Conservation (phyloP, 1,140 invertebrate species). For the Drosophila arizonae region DNA sequence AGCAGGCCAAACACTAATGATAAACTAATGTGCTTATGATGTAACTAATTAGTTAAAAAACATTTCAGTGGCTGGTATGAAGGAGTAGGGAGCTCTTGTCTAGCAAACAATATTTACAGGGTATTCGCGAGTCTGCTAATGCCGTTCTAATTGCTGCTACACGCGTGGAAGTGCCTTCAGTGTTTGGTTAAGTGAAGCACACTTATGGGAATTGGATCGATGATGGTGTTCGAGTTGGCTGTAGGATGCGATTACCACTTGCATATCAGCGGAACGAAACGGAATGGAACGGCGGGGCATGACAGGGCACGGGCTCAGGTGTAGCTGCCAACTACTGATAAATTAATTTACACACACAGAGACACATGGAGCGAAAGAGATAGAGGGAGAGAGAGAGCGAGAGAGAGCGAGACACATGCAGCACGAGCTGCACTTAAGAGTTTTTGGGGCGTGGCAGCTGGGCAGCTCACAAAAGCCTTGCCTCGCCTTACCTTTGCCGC, state of each 20-base stretch:
- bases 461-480: slow-evolving; percentile 22
- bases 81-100: too few relatives aligned
- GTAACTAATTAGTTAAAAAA: too few relatives aligned
- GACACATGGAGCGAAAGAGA: slow-evolving; percentile 25
- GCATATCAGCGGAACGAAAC: not conserved
- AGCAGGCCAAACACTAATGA: too few relatives aligned
- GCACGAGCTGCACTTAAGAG: slow-evolving; percentile 41
- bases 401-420: slow-evolving; percentile 8
- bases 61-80: not conserved
- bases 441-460: slow-evolving; percentile 29
- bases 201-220: slow-evolving; percentile 31
- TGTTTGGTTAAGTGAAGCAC: slow-evolving; percentile 32
- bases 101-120: not conserved
- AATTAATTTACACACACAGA: slow-evolving; percentile 59
- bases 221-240: slow-evolving; percentile 19
- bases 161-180: slow-evolving; percentile 25
- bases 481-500: not conserved
- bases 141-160: not conserved
- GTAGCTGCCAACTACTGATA: slow-evolving; percentile 53
- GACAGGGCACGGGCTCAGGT: not conserved
- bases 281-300: too few relatives aligned
- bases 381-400: not conserved
- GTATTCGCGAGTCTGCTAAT: not conserved
- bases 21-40: too few relatives aligned
- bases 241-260: slow-evolving; percentile 38